Conservation (phyloP, 1,140 invertebrate genomes). For the Drosophila paulistorum region DNA sequence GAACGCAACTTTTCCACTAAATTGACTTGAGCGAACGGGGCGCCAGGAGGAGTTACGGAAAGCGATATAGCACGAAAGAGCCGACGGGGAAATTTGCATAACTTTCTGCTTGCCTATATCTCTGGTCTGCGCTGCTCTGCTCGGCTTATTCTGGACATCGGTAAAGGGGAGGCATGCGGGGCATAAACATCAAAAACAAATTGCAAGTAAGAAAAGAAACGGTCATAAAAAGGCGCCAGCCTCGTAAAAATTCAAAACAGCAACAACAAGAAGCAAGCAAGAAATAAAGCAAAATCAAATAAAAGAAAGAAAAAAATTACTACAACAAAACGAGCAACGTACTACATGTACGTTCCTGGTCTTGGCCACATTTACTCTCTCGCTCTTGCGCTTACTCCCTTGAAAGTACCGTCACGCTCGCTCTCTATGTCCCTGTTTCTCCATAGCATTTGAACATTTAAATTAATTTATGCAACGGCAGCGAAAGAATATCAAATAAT, state of each 20-base stretch:
- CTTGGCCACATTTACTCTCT: not conserved
- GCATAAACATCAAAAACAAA: slow-evolving; percentile 64
- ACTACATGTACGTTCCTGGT: slow-evolving; percentile 8
- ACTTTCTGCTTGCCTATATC: slow-evolving; percentile 45
- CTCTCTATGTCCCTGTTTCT: not conserved
- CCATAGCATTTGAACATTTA: slow-evolving; percentile 17
- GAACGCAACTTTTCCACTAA: slow-evolving; percentile 74
- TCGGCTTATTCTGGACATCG: not conserved
- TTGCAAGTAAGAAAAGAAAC: slow-evolving; percentile 62
- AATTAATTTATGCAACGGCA: slow-evolving; percentile 58
- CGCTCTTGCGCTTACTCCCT: slow-evolving; percentile 13
- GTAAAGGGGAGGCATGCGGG: slow-evolving; percentile 24
- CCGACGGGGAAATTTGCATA: slow-evolving; percentile 65
- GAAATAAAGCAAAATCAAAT: slow-evolving; percentile 5
- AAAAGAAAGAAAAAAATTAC: slow-evolving; percentile 4
- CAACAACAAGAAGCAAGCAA: slow-evolving; percentile 12
- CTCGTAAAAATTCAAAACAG: slow-evolving; percentile 54
- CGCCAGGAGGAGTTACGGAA: slow-evolving; percentile 21
- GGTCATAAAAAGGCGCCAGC: slow-evolving; percentile 68
- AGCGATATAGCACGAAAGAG: slow-evolving; percentile 36
- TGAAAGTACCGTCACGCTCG: not conserved
- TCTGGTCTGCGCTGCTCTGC: not conserved
- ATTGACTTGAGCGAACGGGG: slow-evolving; percentile 64
- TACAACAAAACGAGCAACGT: slow-evolving; percentile 12
- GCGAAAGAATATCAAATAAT: slow-evolving; percentile 43